Evolutionary conservation across 2,888 invertebrate species (phyloP), one percentile per base, ranked within the genome.

Genomic region (Hypolimnas misippus): DNA sequence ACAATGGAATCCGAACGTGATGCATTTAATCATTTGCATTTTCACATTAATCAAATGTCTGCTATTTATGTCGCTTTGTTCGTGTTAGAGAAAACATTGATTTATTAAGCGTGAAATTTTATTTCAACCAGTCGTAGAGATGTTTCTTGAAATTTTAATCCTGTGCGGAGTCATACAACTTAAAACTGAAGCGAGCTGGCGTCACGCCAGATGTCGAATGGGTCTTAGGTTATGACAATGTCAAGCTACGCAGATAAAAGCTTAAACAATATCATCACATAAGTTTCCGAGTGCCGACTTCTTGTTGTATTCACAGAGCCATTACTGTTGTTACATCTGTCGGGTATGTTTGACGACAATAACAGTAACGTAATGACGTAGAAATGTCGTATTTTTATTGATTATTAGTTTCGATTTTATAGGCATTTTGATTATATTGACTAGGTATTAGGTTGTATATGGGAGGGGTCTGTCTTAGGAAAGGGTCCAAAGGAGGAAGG

Each of bases 161-260:
- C 58, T 58, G 44, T 53, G 33, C 17, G 54, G 50, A 21, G 19
- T 57, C 16, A 29, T 59, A 57, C 82, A 80, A 84, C 84, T 85
- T 85, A 81, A 79, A 83, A 82, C 73, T 79, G 81, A 82, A 87
- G 85, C 80, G 83, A 79, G 74, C 81, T 88, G 89, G 89, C 89
- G 72, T 68, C 71, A 75, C 73, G 86, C 89, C 89, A 89, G 83
- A 71, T 74, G 67, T 74, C 78, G 72, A 74, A 70, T 73, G 74
- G 78, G 76, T 81, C 81, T 79, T 76, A 77, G 77, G 78, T 76
- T 78, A 76, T 78, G 81, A 81, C 79, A 79, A 82, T 77, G 78
- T 79, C 79, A 78, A 81, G 77, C 76, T 76, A 80, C 76, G 70
- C 71, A 78, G 83, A 82, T 83, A 86, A 82, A 80, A 78, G 77